phyloP scores from a whole-genome alignment of 2,888 invertebrate species.

The Ichneumoninae sp. region DNA sequence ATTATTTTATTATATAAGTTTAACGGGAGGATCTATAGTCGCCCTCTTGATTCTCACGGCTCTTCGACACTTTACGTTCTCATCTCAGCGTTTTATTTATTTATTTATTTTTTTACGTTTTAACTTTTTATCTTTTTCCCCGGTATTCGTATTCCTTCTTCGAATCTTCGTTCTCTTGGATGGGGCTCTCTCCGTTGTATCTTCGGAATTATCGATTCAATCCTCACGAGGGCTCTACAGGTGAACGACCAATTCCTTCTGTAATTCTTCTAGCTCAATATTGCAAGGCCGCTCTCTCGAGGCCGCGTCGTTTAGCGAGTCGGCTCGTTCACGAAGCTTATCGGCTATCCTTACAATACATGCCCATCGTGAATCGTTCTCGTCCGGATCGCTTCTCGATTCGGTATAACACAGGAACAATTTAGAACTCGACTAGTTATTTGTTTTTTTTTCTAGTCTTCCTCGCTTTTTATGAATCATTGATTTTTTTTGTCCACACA shows the following conservation, averaged over 20 bases:
- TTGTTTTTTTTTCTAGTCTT: background rate
- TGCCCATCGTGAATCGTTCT: conserved; percentile 18
- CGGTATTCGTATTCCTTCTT: conserved; percentile 6
- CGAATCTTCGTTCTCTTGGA: conserved; percentile 25
- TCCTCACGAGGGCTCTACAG: conserved; percentile 23
- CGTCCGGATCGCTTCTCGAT: conserved; percentile 31
- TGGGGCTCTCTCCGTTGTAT: conserved; percentile 26
- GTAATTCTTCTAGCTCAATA: conserved; percentile 9
- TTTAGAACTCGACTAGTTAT: background rate
- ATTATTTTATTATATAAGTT: conserved; percentile 43
- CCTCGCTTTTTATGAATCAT: conserved; percentile 13
- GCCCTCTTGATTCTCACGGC: conserved; percentile 29
- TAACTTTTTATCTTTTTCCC: conserved; percentile 7
- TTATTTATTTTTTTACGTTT: background rate
- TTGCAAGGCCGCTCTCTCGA: background rate
- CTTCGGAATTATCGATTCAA: conserved; percentile 31
- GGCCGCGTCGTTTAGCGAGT: conserved; percentile 3
- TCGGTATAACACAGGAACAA: conserved; percentile 13
- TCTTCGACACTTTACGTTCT: conserved; percentile 40
- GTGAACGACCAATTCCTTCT: conserved; percentile 10
- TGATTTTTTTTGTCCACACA: conserved; percentile 17
- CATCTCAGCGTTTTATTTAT: conserved; percentile 1
- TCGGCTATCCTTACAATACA: conserved; percentile 40
- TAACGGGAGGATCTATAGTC: conserved; percentile 30
- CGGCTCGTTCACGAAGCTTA: conserved; percentile 21